Evolutionary conservation across 2,888 invertebrate species (phyloP), one percentile per base, ranked within the genome.

Genomic region (Tridacna crocea): DNA sequence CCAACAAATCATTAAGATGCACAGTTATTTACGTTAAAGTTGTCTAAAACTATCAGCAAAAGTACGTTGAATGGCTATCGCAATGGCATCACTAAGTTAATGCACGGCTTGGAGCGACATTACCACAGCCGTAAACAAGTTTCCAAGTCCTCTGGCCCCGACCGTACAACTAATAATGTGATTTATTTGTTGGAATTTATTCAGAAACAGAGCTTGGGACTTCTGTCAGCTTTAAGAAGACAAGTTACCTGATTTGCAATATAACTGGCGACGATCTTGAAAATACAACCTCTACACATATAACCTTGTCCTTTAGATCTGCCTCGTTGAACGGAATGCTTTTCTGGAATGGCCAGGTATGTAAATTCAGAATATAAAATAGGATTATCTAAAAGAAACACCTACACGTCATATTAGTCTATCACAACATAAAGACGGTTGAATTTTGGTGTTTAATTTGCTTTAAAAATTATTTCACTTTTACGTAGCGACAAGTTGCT

Each of bases 321-420:
- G 26, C 65, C 0, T 46, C 65, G 6, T 24, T 79, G 22, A 24
- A 79, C 36, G 81, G 81, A 0, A 24, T 84, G 46, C 26, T 84
- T 1, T 24, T 84, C 11, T 84, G 84, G 84, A 79, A 81, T 66
- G 81, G 84, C 6, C 77, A 84, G 81, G 84, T 84, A 73, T 27
- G 22, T 6, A 22, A 48, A 48, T 22, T 3, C 27, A 36, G 22
- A 17, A 55, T 19, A 10, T 3, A 55, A 3, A 55, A 10, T 36
- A 36, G 8, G 8, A 36, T 36, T 8, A 8, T 36, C 36, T 36
- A 8, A 36, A 36, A 36, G 36, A 36, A 36, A 8, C 36, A 4
- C 3, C 8, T 36, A 36, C 8, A 36, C 36, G 36, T 36, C 8
- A 36, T 36, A 36, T 8, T 8, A 36, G 36, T 36, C 36, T 36